Evolutionary conservation across 2,797 vertebrate genomes (phyloP).

Genomic region (Sphenodon punctatus): DNA sequence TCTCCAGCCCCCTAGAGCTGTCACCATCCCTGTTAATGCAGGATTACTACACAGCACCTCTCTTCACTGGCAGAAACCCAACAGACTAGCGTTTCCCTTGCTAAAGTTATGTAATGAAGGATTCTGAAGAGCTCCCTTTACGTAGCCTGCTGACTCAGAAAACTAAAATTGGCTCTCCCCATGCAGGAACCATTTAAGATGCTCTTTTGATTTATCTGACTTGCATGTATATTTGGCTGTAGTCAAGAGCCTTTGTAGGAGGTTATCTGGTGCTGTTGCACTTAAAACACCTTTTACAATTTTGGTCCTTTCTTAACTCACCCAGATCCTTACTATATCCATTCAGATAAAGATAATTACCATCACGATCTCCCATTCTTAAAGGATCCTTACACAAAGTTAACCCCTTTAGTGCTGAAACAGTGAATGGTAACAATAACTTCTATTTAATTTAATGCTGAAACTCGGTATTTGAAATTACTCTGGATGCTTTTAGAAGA

Average conservation of each 20-base stretch:
- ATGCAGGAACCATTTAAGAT: not conserved
- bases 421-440: not conserved
- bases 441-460: no score
- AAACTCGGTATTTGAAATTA: no score
- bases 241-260: not conserved
- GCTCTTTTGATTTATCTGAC: not conserved
- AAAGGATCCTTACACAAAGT: not conserved
- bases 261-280: not conserved
- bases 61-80: not conserved
- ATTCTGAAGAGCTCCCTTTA: not conserved
- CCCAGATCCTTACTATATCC: accelerated
- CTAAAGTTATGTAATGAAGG: not conserved
- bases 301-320: not conserved
- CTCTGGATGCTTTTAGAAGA: no score
- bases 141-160: not conserved
- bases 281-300: not conserved
- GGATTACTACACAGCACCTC: not conserved
- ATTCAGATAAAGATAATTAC: not conserved
- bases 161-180: not conserved
- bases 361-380: not conserved
- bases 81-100: slow-evolving; percentile 1
- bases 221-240: not conserved
- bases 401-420: not conserved
- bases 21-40: not conserved
- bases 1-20: no score